Conservation (phyloP, 1,140 invertebrate species). For the Ephestia elutella region DNA sequence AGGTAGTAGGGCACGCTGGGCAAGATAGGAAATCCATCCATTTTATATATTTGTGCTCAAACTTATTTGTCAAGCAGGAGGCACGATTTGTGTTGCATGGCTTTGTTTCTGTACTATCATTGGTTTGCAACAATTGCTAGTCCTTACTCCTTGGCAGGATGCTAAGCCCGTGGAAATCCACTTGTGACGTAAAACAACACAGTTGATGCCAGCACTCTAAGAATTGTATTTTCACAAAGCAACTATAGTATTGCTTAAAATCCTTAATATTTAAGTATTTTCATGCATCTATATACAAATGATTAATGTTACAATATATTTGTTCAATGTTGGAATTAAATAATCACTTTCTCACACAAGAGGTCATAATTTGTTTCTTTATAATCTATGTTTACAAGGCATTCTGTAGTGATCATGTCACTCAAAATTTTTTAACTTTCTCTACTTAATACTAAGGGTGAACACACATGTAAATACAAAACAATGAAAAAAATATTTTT, state of each 20-base stretch:
- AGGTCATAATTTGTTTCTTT: conserved; percentile 38
- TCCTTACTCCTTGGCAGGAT: background rate
- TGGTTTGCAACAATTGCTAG: background rate
- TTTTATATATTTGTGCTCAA: no score
- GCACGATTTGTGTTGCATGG: no score
- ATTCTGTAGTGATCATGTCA: conserved; percentile 26
- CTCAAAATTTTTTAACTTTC: conserved; percentile 38
- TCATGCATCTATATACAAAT: conserved; percentile 38
- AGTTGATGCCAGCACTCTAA: conserved; percentile 23
- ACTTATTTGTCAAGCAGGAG: no score
- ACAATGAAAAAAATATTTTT: conserved; percentile 54
- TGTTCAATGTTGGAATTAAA: conserved; percentile 56
- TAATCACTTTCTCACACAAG: conserved; percentile 41
- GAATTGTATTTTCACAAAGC: conserved; percentile 14
- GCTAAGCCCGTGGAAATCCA: background rate
- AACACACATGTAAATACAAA: conserved; percentile 60
- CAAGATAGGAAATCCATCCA: no score
- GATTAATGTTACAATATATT: conserved; percentile 35
- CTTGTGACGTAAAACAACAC: conserved; percentile 12
- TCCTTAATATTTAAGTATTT: conserved; percentile 24
- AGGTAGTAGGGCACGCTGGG: no score
- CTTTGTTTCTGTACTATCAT: background rate
- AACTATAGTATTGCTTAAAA: conserved; percentile 22
- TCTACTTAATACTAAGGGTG: conserved; percentile 59
- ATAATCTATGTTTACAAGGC: conserved; percentile 36